These are phyloP conservation scores for Empis stercorea DNA, from an alignment of 2,888 invertebrate genomes.

Conservation along the genomic window DNA sequence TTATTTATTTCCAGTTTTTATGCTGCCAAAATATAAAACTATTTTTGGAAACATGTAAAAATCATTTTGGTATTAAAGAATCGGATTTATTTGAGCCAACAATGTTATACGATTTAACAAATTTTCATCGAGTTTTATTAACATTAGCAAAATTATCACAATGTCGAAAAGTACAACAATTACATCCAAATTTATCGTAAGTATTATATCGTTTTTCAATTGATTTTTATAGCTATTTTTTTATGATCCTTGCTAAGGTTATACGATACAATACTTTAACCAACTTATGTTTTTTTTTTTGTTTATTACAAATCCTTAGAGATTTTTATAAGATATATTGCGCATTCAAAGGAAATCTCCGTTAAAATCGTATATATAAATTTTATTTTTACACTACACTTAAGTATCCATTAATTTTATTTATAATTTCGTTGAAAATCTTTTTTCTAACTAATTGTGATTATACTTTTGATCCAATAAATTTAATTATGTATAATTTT, in stretches of 20 bases:
- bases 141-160: conserved; percentile 82
- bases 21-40: conserved; percentile 90
- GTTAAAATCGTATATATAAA: no score
- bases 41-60: conserved; percentile 78
- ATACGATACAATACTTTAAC: not conserved
- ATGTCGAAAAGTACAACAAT: conserved; percentile 48
- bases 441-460: no score
- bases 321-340: no score
- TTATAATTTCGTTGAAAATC: no score
- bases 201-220: conserved; percentile 32
- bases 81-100: conserved; percentile 84
- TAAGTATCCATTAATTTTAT: no score
- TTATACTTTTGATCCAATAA: no score
- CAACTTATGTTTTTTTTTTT: not conserved
- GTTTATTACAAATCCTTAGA: not conserved
- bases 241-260: not conserved
- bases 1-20: conserved; percentile 60
- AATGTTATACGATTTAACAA: conserved; percentile 90
- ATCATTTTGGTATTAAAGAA: conserved; percentile 69
- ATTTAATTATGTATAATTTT: no score
- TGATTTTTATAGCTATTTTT: not conserved
- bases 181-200: conserved; percentile 55
- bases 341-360: no score
- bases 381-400: no score
- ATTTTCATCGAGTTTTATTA: conserved; percentile 87